Base-by-base conservation (phyloP, 2,888 invertebrate genomes). In the Tetramorium bicarinatum region DNA sequence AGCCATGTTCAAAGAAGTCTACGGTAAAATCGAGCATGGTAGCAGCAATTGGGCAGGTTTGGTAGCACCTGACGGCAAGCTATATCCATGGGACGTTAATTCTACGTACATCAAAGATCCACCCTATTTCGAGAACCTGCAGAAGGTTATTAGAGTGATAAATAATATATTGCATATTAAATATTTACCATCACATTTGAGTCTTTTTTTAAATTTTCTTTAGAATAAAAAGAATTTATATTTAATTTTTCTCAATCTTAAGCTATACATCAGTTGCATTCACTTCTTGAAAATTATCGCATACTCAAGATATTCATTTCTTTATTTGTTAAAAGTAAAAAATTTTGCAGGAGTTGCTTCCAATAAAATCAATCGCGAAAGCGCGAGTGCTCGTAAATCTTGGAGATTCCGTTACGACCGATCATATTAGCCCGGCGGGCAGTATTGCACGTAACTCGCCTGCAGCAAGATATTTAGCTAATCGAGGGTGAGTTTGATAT, bases 341-440 rank as follows among this genome's bases (percentile, higher is more conserved):
- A 18, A 13, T 0, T 66, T 77, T 54, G n/a, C 13, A 96, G 96
- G 96, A 97, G 1, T 94, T 98, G 61, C 97, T 97, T 0, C 92
- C 95, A 1, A 94, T 96, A 0, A 95, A 96, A 84, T 95, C 96
- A 13, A 96, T 99, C 41, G 94, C 95, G 41, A 96, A 97, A 85
- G 99, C 99, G 0, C 96, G 97, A 62, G 98, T 98, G 56, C 95
- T 99, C 38, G 96, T 99, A 0, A 97, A 97, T 92, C 96, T 99
- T 85, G 99, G 99, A 0, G 99, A 99, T 95, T 99, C 99, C 0
- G 99, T 99, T 9, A 99, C 99, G 44, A 99, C 99, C 0, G 99
- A 99, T 95, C 99, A 99, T 95, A 99, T 99, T 88, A 99, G 99
- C 2, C 99, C 99, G 0, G 99, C 99, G 29, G 99, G 99, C 6